Evolutionary conservation across 1,140 invertebrate species (phyloP), one percentile per base, ranked within the genome.

Genomic region (Megalonaias nervosa): DNA sequence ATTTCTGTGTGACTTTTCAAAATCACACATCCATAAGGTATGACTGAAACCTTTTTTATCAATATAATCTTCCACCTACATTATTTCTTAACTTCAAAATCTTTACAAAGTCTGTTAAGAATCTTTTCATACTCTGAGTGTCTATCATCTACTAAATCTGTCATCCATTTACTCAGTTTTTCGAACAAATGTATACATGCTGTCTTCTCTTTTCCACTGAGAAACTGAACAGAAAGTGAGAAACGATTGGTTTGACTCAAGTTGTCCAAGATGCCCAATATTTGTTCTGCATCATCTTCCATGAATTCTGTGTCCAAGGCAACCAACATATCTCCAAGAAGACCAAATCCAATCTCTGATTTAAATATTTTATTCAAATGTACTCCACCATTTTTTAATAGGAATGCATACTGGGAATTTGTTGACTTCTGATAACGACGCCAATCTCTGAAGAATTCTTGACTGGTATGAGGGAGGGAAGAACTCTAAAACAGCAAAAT

Each of bases 301-400:
- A 19, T 64, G 21, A 78, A 60, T 61, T 67, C 64, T 68, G 71
- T 73, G 38, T 78, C 61, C n/a, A 78, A n/a, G 67, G 71, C 73
- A 66, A 58, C 56, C 55, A 31, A 59, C 68, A 78, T 73, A 14
- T 78, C 76, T 13, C 76, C 76, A 17, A 78, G 76, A 26, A 78
- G 67, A 23, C 76, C 76, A 74, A 78, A 78, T 1, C 76, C 76
- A 31, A 78, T 78, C 62, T 78, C 76, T 19, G 65, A n/a, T 60
- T 78, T 78, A 64, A 78, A 78, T 26, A 78, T 73, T 1, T 67
- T 38, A 17, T 59, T 58, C 1, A 78, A 61, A 59, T 48, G 61
- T 67, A 62, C 58, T 17, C 65, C 71, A 21, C 76, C 76, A 15
- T 73, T 31, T 61, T 78, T 58, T 4, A 78, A 6, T 17, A 78